phyloP scores from a whole-genome alignment of 2,797 vertebrate species.

The Anas georgica region DNA sequence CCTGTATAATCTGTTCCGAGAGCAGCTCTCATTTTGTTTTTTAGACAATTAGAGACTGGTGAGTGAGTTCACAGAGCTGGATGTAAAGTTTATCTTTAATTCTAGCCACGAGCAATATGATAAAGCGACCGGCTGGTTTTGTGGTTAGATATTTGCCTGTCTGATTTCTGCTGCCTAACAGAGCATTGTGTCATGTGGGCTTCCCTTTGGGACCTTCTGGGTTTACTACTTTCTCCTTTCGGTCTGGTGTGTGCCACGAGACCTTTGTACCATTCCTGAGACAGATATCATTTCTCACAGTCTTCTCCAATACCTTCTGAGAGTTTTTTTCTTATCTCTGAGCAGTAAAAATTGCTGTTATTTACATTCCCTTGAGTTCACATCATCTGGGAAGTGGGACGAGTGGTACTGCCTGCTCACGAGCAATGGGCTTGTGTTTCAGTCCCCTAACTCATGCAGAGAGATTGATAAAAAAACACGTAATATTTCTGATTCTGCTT shows the following conservation, averaged over 20 bases:
- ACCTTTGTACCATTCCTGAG: neutral
- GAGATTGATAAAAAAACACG: no score
- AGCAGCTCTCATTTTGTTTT: neutral
- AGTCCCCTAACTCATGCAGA: neutral
- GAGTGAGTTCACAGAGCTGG: neutral
- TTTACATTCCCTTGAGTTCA: neutral
- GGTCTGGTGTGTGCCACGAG: neutral
- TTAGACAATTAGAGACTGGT: neutral
- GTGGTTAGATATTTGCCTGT: neutral
- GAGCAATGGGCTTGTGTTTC: neutral
- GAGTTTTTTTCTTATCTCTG: neutral
- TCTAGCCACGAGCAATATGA: fast-evolving
- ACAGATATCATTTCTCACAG: neutral
- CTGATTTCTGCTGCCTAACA: neutral
- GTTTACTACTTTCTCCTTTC: neutral
- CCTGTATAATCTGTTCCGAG: neutral
- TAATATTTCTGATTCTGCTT: neutral
- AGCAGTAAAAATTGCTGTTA: neutral
- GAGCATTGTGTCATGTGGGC: neutral
- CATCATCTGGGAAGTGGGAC: neutral
- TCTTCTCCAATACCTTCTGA: neutral
- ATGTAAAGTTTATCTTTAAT: neutral
- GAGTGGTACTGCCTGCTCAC: no score
- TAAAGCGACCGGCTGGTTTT: neutral
- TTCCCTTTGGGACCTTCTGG: neutral